Evolutionary conservation across 2,888 invertebrate species (phyloP).

Genomic region (Drosophila anomelani): DNA sequence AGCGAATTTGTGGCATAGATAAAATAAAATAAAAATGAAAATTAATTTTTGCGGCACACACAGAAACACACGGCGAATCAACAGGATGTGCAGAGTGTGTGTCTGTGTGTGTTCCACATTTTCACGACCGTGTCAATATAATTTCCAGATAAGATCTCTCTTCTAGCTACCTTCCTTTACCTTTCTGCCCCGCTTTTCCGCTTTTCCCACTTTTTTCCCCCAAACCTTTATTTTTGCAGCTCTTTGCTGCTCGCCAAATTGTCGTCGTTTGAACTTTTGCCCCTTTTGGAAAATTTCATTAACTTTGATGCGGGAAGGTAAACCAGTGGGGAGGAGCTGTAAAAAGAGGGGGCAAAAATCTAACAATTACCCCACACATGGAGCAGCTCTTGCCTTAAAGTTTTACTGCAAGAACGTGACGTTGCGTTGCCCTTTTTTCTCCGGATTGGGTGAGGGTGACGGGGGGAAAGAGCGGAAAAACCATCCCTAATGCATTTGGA

Average conservation of each 20-base stretch:
- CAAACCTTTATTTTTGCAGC: not conserved
- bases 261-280: constrained; percentile 40
- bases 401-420: constrained; percentile 73
- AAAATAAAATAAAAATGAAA: constrained; percentile 65
- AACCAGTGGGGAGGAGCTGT: not conserved
- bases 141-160: constrained; percentile 67
- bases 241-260: constrained; percentile 23
- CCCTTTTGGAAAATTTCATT: constrained; percentile 65
- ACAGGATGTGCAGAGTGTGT: constrained; percentile 20
- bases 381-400: constrained; percentile 27
- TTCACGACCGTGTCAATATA: constrained; percentile 66
- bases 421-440: constrained; percentile 33
- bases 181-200: not conserved
- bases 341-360: constrained; percentile 15
- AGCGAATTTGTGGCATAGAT: constrained; percentile 45
- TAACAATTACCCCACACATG: constrained; percentile 52
- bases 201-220: not conserved
- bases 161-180: not conserved
- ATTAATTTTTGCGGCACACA: constrained; percentile 75
- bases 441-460: too few species aligned
- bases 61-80: constrained; percentile 9
- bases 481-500: constrained; percentile 70
- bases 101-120: constrained; percentile 44
- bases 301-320: constrained; percentile 61
- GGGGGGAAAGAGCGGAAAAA: constrained; percentile 7